Percentiles rank a stretch among this genome's conserved stretches.
Conservation (phyloP, 2,797 vertebrate species). For the Bovichtus variegatus region DNA sequence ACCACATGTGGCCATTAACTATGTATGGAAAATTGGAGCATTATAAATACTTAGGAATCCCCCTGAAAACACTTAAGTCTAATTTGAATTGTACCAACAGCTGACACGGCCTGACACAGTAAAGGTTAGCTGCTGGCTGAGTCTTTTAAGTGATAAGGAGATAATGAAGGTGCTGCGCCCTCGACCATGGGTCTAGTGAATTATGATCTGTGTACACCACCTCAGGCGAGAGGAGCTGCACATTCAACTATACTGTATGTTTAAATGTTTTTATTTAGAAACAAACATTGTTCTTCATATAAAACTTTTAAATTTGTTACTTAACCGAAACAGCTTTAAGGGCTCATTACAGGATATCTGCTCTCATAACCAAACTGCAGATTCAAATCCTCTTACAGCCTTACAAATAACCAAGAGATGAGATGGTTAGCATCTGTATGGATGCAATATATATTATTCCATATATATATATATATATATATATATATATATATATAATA, state of each 20-base stretch:
- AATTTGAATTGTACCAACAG: not conserved
- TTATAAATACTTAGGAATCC: not conserved
- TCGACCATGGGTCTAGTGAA: not conserved
- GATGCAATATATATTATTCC: no score
- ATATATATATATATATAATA: no score
- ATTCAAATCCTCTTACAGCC: not conserved
- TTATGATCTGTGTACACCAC: not conserved
- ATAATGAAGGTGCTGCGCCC: not conserved
- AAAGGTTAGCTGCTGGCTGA: not conserved
- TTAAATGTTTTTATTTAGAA: constrained; percentile 1
- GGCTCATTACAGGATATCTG: constrained; percentile 2
- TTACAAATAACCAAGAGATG: not conserved
- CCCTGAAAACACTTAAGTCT: not conserved
- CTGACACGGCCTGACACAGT: not conserved
- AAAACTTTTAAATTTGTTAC: not conserved
- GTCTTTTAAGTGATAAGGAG: not conserved
- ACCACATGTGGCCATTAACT: not conserved
- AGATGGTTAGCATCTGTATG: not conserved
- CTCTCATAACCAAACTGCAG: not conserved
- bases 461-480: no score
- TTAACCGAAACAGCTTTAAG: not conserved
- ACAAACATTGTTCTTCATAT: not conserved
- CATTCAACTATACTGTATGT: not conserved
- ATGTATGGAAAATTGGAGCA: not conserved
- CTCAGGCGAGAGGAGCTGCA: constrained; percentile 11